Conservation (phyloP, 2,888 invertebrate genomes). For the Drosophila anomalata region DNA sequence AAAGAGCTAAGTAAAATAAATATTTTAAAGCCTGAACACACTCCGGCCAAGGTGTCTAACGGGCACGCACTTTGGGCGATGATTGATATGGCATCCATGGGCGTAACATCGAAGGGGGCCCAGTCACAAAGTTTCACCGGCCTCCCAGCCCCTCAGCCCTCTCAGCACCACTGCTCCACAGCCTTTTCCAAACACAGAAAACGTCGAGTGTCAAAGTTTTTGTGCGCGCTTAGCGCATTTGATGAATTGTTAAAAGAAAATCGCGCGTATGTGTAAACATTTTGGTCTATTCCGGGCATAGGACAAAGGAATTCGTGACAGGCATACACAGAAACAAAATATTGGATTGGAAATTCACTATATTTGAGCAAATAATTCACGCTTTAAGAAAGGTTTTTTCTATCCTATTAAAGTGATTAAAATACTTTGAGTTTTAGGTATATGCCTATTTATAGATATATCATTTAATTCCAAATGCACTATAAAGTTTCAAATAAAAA, state of each 20-base stretch:
- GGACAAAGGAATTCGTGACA: conserved; percentile 18
- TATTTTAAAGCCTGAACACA: conserved; percentile 69
- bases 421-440: too few species aligned
- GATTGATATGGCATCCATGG: conserved; percentile 66
- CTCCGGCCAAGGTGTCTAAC: conserved; percentile 44
- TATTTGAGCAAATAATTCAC: too few species aligned
- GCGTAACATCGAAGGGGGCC: not conserved
- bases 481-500: too few species aligned
- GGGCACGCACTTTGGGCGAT: conserved; percentile 67
- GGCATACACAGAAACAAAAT: not conserved
- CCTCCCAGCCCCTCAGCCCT: conserved; percentile 16
- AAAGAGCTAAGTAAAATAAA: conserved; percentile 62
- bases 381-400: too few species aligned
- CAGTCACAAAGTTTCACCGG: conserved; percentile 49
- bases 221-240: conserved; percentile 72
- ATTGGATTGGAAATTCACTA: too few species aligned
- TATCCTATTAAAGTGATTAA: too few species aligned
- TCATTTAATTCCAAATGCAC: too few species aligned
- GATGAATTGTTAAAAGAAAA: conserved; percentile 80
- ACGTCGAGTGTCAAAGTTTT: conserved; percentile 77
- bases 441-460: too few species aligned
- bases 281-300: conserved; percentile 59
- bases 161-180: not conserved
- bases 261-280: conserved; percentile 76
- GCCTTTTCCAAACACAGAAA: conserved; percentile 46